Percentiles rank a stretch among this genome's conserved stretches.
phyloP scores from a whole-genome alignment of 2,888 invertebrate genomes.

The Acronicta aceris region DNA sequence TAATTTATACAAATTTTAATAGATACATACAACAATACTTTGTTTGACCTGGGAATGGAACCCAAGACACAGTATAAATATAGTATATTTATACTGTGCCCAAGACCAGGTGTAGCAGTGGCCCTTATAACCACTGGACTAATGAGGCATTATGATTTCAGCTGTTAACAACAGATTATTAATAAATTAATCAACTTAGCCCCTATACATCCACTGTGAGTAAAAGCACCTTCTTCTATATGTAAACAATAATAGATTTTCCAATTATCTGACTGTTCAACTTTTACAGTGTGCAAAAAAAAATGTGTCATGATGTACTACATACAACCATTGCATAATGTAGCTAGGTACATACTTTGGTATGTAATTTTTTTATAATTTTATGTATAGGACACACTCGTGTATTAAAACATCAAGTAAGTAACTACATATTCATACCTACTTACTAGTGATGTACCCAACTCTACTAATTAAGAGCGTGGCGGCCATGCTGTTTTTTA shows the following conservation, averaged over 20 bases:
- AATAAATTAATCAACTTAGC: not conserved
- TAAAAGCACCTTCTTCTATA: too few relatives aligned
- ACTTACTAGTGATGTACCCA: slow-evolving; percentile 3
- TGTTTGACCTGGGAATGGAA: too few relatives aligned
- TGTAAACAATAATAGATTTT: not conserved
- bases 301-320: not conserved
- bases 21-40: too few relatives aligned
- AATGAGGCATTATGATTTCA: not conserved
- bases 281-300: not conserved
- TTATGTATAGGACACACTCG: not conserved
- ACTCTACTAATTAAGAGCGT: slow-evolving; percentile 54
- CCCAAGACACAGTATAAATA: too few relatives aligned
- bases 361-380: not conserved
- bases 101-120: too few relatives aligned
- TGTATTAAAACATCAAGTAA: not conserved
- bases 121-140: too few relatives aligned
- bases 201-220: too few relatives aligned
- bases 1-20: too few relatives aligned
- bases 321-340: not conserved
- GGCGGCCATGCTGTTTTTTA: slow-evolving; percentile 47
- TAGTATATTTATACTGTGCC: too few relatives aligned
- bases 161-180: not conserved
- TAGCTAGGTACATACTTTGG: not conserved
- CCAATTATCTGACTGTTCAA: not conserved
- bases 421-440: not conserved